Conservation (phyloP, 2,888 invertebrate species). For the Anarsia innoxiella region DNA sequence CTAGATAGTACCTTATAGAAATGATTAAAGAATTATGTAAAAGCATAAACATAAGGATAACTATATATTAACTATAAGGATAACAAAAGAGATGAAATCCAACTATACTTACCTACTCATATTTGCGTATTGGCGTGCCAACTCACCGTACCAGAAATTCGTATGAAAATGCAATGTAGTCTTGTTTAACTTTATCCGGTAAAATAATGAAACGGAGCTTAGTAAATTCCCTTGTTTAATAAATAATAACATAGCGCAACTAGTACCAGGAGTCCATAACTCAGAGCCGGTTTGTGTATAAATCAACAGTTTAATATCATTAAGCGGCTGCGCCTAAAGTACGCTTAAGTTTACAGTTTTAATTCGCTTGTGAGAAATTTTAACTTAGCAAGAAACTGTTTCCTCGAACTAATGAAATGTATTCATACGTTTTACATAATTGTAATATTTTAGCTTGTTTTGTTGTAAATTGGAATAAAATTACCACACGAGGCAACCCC, state of each 20-base stretch:
- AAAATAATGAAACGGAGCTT: conserved; percentile 3
- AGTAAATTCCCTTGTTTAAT: conserved; percentile 7
- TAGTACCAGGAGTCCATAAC: conserved; percentile 27
- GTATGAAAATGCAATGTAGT: too few species aligned
- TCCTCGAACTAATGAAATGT: conserved; percentile 55
- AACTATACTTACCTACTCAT: too few species aligned
- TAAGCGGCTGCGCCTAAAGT: conserved; percentile 55
- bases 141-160: too few species aligned
- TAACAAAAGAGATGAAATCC: too few species aligned
- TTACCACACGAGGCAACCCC: too few species aligned
- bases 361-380: conserved; percentile 58
- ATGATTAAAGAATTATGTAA: too few species aligned
- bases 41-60: too few species aligned
- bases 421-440: conserved; percentile 56
- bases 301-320: conserved; percentile 65
- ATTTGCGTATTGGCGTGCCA: too few species aligned
- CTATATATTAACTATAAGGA: too few species aligned
- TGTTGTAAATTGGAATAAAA: too few species aligned
- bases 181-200: too few species aligned
- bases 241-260: conserved; percentile 6
- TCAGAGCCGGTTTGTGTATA: conserved; percentile 46
- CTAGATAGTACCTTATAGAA: too few species aligned
- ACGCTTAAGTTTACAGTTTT: conserved; percentile 56
- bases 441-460: conserved; percentile 33
- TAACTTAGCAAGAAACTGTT: conserved; percentile 61